Evolutionary conservation across 2,113 vertebrate species (phyloP).

Genomic region (Odocoileus virginianus): DNA sequence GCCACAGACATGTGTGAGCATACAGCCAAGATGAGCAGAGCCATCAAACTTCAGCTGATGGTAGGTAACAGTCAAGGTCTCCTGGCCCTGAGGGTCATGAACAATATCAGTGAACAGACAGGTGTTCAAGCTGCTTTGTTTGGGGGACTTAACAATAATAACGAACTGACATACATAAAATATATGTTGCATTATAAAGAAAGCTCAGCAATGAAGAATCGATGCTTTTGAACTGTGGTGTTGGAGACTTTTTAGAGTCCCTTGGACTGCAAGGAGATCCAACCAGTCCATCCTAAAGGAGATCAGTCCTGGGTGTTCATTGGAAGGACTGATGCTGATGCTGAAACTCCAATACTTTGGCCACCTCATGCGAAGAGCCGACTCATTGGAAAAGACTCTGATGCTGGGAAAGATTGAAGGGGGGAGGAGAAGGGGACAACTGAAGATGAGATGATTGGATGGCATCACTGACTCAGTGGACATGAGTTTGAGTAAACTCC

Average conservation of each 20-base stretch:
- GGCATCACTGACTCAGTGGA: background rate
- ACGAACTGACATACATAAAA: background rate
- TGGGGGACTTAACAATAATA: background rate
- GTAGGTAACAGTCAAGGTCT: background rate
- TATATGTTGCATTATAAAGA: background rate
- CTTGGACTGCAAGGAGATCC: background rate
- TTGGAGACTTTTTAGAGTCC: background rate
- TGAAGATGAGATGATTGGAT: background rate
- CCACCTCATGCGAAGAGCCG: background rate
- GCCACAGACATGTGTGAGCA: background rate
- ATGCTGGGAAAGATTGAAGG: background rate
- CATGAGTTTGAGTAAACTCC: background rate
- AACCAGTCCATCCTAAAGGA: background rate
- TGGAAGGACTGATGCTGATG: background rate
- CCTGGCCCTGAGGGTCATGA: background rate
- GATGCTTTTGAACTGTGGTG: background rate
- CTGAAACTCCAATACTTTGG: background rate
- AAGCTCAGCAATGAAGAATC: accelerated
- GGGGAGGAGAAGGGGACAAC: background rate
- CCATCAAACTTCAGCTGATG: background rate
- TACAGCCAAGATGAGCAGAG: background rate
- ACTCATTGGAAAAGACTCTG: background rate
- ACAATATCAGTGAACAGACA: background rate
- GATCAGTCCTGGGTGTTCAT: background rate
- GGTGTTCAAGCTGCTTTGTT: background rate